Percentiles rank a stretch among this genome's conserved stretches.
Conservation (phyloP, 2,113 vertebrate genomes). For the Columba livia region DNA sequence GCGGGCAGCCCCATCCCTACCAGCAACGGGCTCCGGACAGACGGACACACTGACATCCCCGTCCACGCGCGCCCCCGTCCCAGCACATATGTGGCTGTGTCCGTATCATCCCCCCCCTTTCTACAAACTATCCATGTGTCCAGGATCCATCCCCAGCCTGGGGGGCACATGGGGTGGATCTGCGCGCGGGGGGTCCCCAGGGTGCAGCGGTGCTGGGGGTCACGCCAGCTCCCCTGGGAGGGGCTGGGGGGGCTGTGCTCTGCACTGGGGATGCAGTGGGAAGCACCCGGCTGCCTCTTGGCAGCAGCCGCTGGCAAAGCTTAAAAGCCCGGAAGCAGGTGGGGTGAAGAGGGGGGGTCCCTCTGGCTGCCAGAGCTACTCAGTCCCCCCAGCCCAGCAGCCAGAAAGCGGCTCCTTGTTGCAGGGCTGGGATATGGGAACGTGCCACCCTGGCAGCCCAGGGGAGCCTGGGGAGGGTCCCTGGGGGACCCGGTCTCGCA, state of each 20-base stretch:
- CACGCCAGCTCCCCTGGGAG: background rate
- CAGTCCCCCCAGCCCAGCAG: no score
- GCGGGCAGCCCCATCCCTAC: background rate
- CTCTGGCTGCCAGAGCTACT: background rate
- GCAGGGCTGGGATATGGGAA: background rate
- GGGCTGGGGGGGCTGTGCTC: background rate
- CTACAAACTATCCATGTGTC: accelerated
- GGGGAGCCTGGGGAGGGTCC: background rate
- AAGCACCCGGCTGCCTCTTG: background rate
- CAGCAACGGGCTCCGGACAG: background rate
- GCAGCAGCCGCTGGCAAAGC: background rate
- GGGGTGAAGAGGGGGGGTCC: background rate
- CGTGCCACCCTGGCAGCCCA: accelerated
- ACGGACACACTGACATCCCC: accelerated
- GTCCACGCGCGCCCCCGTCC: accelerated
- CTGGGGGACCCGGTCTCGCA: accelerated
- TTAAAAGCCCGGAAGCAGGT: conserved; percentile 41
- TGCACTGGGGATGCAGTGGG: background rate
- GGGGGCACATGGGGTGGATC: accelerated
- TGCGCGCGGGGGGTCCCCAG: background rate
- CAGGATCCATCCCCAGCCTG: accelerated
- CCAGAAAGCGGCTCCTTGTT: conserved; percentile 23
- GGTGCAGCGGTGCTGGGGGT: background rate
- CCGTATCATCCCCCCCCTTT: background rate
- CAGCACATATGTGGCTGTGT: background rate